Evolutionary conservation across 2,797 vertebrate genomes (phyloP), one percentile per base, ranked within the genome.

Genomic region (Sebastes glaucus): DNA sequence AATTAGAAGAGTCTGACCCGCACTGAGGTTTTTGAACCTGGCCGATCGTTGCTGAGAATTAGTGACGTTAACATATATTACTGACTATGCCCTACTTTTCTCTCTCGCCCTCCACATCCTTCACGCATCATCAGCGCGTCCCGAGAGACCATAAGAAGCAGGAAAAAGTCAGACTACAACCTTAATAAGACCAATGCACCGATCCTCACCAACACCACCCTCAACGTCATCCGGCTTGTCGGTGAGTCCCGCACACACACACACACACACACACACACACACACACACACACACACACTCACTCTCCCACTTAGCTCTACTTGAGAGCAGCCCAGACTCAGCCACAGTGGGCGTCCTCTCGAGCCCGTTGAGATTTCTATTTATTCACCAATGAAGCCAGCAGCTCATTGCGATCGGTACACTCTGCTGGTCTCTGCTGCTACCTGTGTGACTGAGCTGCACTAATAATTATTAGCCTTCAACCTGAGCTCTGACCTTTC

Each of bases 171-270:
- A 0, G 99, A 99, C 95, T 99, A 99, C 93, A 98, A 96, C 91
- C 95, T 99, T 71, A 97, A 95, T 92, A 99, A 99, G 94, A 95
- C 95, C 93, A 98, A 98, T 11, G 97, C 97, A 11, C 98, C 98
- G 9, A 99, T 99, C 89, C 95, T 99, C 86, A 99, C 99, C 88
- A 99, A 99, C 94, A 99, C 99, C 88, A 99, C 98, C 0, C 93
- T 99, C 89, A 99, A 99, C 84, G 97, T 99, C 89, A 97, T 99
- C 93, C 96, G 98, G 60, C 98, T 99, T 70, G 98, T 99, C 23
- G 99, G 99, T 99, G 94, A 90, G 98, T 97, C 42, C 1, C 3
- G 1, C 56, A 0, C 38, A 6, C 25, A 11, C 35, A 7, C 57
- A 20, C 25, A 25, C 25, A 25, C 25, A 25, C 25, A 25, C 13